These are phyloP conservation scores for Fopius arisanus DNA, from an alignment of 1,140 invertebrate species.

Conservation along the genomic window DNA sequence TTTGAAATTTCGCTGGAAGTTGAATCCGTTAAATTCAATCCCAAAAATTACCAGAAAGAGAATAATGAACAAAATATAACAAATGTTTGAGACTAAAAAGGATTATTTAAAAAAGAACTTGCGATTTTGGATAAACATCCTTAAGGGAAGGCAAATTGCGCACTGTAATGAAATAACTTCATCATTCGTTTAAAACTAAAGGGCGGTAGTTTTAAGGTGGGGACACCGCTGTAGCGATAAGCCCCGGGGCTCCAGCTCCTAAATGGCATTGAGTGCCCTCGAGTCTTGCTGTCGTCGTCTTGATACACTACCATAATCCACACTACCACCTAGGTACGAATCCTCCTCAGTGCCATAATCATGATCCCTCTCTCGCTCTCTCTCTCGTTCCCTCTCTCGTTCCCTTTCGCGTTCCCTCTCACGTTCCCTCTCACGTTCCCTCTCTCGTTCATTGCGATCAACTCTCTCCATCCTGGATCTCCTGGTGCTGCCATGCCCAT, in stretches of 20 bases:
- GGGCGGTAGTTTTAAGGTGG: conserved; percentile 62
- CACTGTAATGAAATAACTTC: conserved; percentile 6
- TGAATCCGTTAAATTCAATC: too few relatives aligned
- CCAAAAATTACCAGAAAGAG: too few relatives aligned
- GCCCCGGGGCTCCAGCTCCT: conserved; percentile 64
- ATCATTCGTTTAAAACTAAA: conserved; percentile 45
- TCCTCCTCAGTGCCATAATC: conserved; percentile 58
- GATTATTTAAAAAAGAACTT: too few relatives aligned
- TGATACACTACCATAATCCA: conserved; percentile 47
- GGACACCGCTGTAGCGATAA: conserved; percentile 62
- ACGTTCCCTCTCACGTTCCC: conserved; percentile 15
- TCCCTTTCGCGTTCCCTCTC: conserved; percentile 35
- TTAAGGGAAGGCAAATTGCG: conserved; percentile 13
- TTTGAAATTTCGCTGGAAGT: too few relatives aligned
- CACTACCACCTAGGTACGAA: conserved; percentile 46
- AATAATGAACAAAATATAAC: too few relatives aligned
- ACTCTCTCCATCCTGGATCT: conserved; percentile 57
- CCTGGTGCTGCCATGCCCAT: conserved; percentile 53
- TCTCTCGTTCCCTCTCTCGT: conserved; percentile 32
- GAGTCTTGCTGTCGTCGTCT: conserved; percentile 59
- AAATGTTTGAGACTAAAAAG: too few relatives aligned
- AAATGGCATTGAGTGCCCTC: conserved; percentile 60
- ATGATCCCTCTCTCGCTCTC: conserved; percentile 43
- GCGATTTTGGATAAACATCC: neutral
- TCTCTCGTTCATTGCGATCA: conserved; percentile 41